phyloP scores from a whole-genome alignment of 2,113 vertebrate species.

The Cercocebus atys region DNA sequence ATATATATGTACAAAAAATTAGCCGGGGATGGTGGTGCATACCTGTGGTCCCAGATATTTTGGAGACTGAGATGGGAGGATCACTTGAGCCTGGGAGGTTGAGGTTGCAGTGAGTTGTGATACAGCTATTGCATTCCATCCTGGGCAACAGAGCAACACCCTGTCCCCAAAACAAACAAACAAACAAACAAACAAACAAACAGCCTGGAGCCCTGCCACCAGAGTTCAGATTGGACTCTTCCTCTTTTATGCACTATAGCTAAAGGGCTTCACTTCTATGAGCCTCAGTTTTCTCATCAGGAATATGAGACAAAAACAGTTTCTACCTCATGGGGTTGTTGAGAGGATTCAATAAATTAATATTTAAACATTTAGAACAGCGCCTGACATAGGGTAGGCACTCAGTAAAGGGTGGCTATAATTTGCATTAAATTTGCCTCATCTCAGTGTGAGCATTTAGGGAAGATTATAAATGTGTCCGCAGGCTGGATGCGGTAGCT shows the following conservation, averaged over 20 bases:
- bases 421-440: background rate
- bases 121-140: background rate
- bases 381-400: background rate
- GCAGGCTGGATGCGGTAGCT: too few relatives aligned
- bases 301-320: background rate
- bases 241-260: background rate
- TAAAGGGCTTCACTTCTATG: background rate
- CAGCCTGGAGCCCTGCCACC: background rate
- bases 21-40: too few relatives aligned
- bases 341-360: background rate
- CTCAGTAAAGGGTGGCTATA: background rate
- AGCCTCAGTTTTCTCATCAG: constrained; percentile 3
- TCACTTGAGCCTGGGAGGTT: too few relatives aligned
- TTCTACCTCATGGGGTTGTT: background rate
- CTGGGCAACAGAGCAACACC: background rate
- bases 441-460: background rate
- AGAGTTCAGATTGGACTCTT: background rate
- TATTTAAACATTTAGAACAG: background rate
- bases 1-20: too few relatives aligned
- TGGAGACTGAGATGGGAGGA: too few relatives aligned
- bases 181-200: background rate
- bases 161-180: background rate
- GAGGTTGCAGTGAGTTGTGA: background rate
- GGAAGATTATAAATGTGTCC: background rate
- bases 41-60: too few relatives aligned